Conservation (phyloP, 2,113 vertebrate genomes). For the Zapus hudsonius region DNA sequence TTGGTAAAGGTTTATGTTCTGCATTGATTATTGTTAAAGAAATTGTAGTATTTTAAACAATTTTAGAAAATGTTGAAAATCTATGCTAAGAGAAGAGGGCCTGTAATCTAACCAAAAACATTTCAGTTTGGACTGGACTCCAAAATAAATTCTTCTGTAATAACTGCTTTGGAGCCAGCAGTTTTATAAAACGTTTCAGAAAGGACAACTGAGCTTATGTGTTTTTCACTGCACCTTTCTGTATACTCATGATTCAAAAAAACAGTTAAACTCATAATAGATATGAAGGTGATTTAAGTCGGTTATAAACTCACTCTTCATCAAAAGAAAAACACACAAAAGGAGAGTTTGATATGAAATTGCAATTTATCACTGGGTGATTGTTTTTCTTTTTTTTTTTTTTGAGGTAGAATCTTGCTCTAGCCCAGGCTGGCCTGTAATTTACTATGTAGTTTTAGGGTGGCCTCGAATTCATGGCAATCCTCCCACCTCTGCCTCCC, state of each 20-base stretch:
- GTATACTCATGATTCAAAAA: not conserved
- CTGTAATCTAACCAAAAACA: slow-evolving; percentile 30
- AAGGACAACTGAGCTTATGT: not conserved
- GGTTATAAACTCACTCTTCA: too few species aligned
- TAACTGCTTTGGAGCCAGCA: not conserved
- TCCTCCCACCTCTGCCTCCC: too few species aligned
- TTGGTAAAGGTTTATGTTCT: not conserved
- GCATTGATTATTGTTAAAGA: not conserved
- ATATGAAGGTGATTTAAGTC: too few species aligned
- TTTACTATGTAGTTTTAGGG: too few species aligned
- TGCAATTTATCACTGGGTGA: not conserved
- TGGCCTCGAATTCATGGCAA: too few species aligned
- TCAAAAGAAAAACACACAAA: not conserved
- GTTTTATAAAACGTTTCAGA: slow-evolving; percentile 32
- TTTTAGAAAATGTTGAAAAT: slow-evolving; percentile 43
- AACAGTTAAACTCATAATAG: too few species aligned
- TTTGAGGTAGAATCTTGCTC: not conserved
- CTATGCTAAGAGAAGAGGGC: not conserved
- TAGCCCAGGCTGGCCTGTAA: too few species aligned
- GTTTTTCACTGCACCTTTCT: slow-evolving; percentile 16
- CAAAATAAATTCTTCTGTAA: slow-evolving; percentile 29
- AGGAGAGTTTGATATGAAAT: not conserved
- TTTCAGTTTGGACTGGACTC: slow-evolving; percentile 35
- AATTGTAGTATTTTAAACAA: slow-evolving; percentile 49
- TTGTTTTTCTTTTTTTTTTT: too few species aligned